A percentile compares a stretch with the other conserved stretches of the same genome.
Evolutionary conservation across 2,797 vertebrate species (phyloP).

Genomic region (Siniperca scherzeri): DNA sequence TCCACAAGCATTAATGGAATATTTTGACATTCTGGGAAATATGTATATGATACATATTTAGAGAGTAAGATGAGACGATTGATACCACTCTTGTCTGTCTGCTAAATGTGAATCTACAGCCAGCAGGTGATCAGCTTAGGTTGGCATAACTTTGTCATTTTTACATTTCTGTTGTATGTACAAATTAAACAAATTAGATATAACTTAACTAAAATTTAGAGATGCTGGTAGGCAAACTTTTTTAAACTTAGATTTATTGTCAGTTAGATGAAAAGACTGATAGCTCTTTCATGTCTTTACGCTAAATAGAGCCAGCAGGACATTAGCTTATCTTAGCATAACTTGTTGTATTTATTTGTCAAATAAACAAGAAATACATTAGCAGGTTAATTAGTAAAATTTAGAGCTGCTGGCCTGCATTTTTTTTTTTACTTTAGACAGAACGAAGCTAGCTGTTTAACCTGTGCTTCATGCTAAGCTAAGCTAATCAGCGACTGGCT

Average conservation of each 20-base stretch:
- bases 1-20: background rate
- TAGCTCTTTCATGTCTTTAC: no score
- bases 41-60: fast-evolving
- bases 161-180: no score
- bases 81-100: background rate
- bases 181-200: no score
- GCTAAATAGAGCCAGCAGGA: background rate
- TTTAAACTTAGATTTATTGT: no score
- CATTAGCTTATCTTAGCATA: background rate
- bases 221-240: no score
- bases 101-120: background rate
- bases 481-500: background rate
- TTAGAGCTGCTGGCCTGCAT: background rate
- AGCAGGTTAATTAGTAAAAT: background rate
- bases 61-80: background rate
- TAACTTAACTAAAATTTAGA: no score
- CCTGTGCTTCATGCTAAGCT: background rate
- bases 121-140: no score
- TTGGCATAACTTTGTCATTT: no score
- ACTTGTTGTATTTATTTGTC: no score
- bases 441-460: background rate
- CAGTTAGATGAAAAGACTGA: no score
- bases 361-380: background rate
- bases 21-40: conserved; percentile 8
- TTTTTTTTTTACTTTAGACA: background rate